A percentile compares a stretch with the other conserved stretches of the same genome.
phyloP scores from a whole-genome alignment of 2,888 invertebrate genomes.

The Hydroisotoma schaefferi region DNA sequence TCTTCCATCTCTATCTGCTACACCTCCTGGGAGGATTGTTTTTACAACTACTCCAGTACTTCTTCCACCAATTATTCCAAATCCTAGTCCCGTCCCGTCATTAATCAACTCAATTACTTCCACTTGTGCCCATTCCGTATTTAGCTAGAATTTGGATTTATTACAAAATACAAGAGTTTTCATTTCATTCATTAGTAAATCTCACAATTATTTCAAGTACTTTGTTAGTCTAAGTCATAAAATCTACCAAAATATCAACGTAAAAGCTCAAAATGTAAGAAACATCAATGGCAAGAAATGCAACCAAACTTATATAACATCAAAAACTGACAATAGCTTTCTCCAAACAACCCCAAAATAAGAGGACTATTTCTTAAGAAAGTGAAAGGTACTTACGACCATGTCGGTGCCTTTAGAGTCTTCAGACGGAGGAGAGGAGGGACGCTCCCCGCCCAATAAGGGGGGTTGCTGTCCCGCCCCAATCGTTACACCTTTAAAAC shows the following conservation, averaged over 20 bases:
- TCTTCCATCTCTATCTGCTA: slow-evolving; percentile 94
- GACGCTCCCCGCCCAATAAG: slow-evolving; percentile 43
- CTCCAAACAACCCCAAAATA: no score
- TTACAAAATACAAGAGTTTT: slow-evolving; percentile 13
- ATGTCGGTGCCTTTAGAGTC: slow-evolving; percentile 67
- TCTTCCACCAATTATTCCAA: slow-evolving; percentile 96
- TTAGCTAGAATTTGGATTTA: slow-evolving; percentile 83
- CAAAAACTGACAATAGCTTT: no score
- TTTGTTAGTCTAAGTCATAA: background rate
- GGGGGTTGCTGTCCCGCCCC: slow-evolving; percentile 44
- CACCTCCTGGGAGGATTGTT: slow-evolving; percentile 94
- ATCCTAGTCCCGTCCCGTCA: slow-evolving; percentile 96
- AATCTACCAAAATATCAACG: no score
- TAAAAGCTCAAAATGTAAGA: no score
- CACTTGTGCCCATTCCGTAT: slow-evolving; percentile 99
- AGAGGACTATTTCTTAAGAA: no score
- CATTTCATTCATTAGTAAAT: background rate
- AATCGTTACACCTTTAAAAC: slow-evolving; percentile 39
- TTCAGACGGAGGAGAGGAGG: slow-evolving; percentile 65
- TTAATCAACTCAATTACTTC: slow-evolving; percentile 96
- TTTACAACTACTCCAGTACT: slow-evolving; percentile 99
- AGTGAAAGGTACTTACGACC: slow-evolving; percentile 60
- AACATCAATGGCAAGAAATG: no score
- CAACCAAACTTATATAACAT: no score
- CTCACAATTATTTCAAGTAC: background rate